Base-by-base conservation (phyloP, 2,888 invertebrate genomes). In the Elysia crispata region DNA sequence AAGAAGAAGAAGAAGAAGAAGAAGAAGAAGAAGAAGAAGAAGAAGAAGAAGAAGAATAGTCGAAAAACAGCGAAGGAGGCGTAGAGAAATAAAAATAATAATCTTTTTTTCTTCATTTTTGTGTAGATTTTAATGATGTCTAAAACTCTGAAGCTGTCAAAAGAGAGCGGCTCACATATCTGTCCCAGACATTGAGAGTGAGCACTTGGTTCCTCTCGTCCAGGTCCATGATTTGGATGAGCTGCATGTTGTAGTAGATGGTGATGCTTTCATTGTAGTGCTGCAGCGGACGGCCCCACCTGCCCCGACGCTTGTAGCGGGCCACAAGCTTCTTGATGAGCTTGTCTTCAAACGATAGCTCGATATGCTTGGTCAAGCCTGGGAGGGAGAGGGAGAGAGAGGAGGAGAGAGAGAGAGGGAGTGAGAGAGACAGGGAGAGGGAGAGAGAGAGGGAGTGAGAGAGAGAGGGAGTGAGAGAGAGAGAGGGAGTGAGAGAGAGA, bases 151-250 rank as follows among this genome's bases (percentile, higher is more conserved):
- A n/a, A n/a, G n/a, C n/a, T n/a, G n/a, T n/a, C n/a, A n/a, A n/a
- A n/a, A n/a, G n/a, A n/a, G n/a, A n/a, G n/a, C 41, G 25, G 90
- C 91, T 91, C 86, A 92, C 92, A 85, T 91, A 92, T 83, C 89
- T 85, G 76, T 90, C 90, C 92, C 92, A 92, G 54, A 91, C 88
- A 83, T 91, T 92, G 18, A 91, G 87, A 20, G 91, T 92, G 30
- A 92, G 85, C 28, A 92, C 90, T 85, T 92, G 92, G 79, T 92
- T 90, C 82, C 91, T 91, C 84, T 92, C 92, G 73, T 92, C 91
- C 69, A 92, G 86, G 83, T 91, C 91, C 81, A 92, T 89, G 76
- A 92, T 92, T 82, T 92, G 92, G 28, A 92, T 90, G 8, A 92
- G 87, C 74, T 90, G 90, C 60, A 92, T 85, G 67, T 90, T 90